A percentile compares a stretch with the other conserved stretches of the same genome.
Conservation (phyloP, 2,113 vertebrate genomes). For the Lanius collurio region DNA sequence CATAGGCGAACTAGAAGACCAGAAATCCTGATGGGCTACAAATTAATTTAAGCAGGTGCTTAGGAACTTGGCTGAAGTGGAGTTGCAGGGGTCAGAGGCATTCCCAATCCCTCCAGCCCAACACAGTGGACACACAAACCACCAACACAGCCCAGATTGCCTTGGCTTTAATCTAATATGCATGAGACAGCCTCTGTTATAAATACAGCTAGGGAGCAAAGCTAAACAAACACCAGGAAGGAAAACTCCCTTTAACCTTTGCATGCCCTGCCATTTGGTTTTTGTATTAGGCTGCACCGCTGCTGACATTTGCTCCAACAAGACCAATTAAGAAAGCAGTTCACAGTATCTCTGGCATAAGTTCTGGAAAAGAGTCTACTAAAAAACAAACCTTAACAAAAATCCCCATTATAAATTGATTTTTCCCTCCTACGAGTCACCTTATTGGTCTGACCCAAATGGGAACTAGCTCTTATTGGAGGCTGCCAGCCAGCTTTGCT, state of each 20-base stretch:
- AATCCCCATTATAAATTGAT: background rate
- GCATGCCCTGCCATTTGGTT: background rate
- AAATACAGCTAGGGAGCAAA: slow-evolving; percentile 6
- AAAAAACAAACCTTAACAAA: background rate
- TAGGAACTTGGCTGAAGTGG: background rate
- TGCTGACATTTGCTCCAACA: slow-evolving; percentile 15
- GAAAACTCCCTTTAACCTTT: slow-evolving; percentile 6
- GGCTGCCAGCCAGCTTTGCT: background rate
- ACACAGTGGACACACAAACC: background rate
- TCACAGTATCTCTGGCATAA: background rate
- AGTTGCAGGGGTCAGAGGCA: background rate
- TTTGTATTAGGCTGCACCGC: background rate
- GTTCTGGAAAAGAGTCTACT: background rate
- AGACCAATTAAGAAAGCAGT: background rate
- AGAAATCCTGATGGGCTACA: background rate
- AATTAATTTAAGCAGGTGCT: background rate
- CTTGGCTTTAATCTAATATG: background rate
- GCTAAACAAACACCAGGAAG: slow-evolving; percentile 31
- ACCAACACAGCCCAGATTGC: background rate
- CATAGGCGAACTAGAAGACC: background rate
- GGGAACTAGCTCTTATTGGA: background rate
- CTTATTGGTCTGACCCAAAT: background rate
- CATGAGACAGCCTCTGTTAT: background rate
- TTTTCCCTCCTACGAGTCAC: background rate
- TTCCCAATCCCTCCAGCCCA: background rate